Evolutionary conservation across 2,113 vertebrate species (phyloP), one percentile per base, ranked within the genome.

Genomic region (Etheostoma spectabile): DNA sequence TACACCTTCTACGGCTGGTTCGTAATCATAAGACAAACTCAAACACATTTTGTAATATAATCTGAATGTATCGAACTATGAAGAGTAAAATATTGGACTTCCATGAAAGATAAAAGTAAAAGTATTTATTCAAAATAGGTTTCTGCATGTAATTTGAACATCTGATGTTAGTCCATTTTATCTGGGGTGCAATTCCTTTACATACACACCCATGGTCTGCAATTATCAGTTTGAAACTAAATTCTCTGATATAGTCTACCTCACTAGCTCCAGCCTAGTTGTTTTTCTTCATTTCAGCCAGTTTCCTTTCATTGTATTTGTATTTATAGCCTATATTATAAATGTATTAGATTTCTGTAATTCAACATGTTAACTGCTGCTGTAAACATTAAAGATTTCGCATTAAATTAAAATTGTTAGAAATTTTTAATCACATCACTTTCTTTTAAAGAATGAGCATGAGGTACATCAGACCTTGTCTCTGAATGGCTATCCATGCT

Each of bases 1-100:
- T 91, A 89, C 79, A 92, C 79, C 72, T 92, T 93, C 75, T 12
- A 5, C 14, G 64, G 85, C 77, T 1, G 85, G 92, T 93, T 21
- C 0, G 88, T 86, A 80, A 56, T 42, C 38, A 42, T 49, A 6
- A 3, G 18, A 71, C 18, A 52, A 19, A 48, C 8, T 6, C 13
- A 61, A 83, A 42, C 18, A 21, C 3, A 8, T 0, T 48, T 24
- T 56, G 30, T 30, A 27, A 8, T 19, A 5, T 67, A 5, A 27
- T 35, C 61, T 72, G 45, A 77, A 64, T 16, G 19, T 2, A 55
- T 35, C 45, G 49, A 46, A 55, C 38, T 15, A 3, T 22, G 22
- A 33, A 22, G 38, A 19, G 5, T 35, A 12, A 74, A n/a, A 52
- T 51, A 15, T 51, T 30, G 4, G 24, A 48, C 10, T 45, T 19